Evolutionary conservation across 2,888 invertebrate species (phyloP).

Genomic region (Ichneumon xanthorius): DNA sequence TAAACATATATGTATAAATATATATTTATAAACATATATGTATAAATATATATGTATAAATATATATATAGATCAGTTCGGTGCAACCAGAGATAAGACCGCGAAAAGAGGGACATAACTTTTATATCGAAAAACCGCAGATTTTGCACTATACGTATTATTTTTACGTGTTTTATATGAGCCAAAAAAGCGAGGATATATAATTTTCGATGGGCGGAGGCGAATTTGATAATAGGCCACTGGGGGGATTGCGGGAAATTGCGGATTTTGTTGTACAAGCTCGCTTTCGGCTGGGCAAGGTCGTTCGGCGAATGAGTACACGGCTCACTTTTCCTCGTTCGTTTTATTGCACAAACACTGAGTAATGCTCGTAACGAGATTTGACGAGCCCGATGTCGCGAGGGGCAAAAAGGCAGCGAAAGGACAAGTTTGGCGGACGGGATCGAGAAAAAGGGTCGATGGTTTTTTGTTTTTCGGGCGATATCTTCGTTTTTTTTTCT

Average conservation of each 20-base stretch:
- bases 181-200: neutral
- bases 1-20: neutral
- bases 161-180: neutral
- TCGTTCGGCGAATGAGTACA: constrained; percentile 6
- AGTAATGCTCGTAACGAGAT: constrained; percentile 63
- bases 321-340: constrained; percentile 12
- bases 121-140: constrained; percentile 48
- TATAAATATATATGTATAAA: too few species aligned
- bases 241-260: too few species aligned
- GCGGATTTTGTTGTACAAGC: neutral
- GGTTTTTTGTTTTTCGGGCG: neutral
- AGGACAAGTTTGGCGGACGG: neutral
- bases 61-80: neutral
- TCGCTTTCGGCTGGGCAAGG: neutral
- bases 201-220: neutral
- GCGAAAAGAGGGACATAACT: neutral
- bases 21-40: neutral
- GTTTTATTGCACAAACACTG: constrained; percentile 51
- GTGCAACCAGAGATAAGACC: neutral
- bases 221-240: neutral
- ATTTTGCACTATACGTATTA: constrained; percentile 17
- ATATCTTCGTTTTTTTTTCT: neutral
- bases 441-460: neutral
- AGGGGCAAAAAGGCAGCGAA: neutral
- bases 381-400: constrained; percentile 1